phyloP scores from a whole-genome alignment of 2,888 invertebrate species.

The Dryadula phaetusa region DNA sequence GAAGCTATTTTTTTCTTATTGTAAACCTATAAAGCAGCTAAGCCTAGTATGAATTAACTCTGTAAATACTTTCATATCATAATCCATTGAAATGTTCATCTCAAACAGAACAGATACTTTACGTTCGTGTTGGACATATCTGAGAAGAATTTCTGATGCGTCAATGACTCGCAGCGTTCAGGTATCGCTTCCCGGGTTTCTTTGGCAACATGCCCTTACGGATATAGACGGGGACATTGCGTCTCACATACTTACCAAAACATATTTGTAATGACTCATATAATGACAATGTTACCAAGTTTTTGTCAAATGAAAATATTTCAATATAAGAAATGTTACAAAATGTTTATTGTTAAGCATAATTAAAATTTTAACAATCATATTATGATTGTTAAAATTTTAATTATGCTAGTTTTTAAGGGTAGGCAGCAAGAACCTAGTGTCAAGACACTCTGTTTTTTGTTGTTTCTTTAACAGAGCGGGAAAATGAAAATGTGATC shows the following conservation, averaged over 20 bases:
- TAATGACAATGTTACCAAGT: constrained; percentile 36
- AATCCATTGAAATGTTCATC: not conserved
- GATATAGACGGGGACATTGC: constrained; percentile 72
- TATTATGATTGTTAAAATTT: too few species aligned
- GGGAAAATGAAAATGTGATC: too few species aligned
- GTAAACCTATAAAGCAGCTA: not conserved
- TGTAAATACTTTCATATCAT: not conserved
- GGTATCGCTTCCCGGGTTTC: constrained; percentile 67
- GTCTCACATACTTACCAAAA: constrained; percentile 56
- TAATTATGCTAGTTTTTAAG: too few species aligned
- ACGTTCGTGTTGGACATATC: constrained; percentile 31
- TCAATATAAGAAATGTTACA: not conserved
- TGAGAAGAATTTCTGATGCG: constrained; percentile 47
- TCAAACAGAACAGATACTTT: constrained; percentile 38
- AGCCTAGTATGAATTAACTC: not conserved
- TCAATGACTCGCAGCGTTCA: constrained; percentile 55
- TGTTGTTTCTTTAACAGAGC: too few species aligned
- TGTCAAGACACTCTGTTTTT: too few species aligned
- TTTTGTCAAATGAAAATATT: not conserved
- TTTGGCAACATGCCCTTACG: constrained; percentile 77
- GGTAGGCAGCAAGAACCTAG: too few species aligned
- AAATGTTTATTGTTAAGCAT: not conserved
- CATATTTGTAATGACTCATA: constrained; percentile 47
- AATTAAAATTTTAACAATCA: too few species aligned
- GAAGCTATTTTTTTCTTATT: not conserved